Evolutionary conservation across 2,888 invertebrate species (phyloP).

Genomic region (Papilio gigon): DNA sequence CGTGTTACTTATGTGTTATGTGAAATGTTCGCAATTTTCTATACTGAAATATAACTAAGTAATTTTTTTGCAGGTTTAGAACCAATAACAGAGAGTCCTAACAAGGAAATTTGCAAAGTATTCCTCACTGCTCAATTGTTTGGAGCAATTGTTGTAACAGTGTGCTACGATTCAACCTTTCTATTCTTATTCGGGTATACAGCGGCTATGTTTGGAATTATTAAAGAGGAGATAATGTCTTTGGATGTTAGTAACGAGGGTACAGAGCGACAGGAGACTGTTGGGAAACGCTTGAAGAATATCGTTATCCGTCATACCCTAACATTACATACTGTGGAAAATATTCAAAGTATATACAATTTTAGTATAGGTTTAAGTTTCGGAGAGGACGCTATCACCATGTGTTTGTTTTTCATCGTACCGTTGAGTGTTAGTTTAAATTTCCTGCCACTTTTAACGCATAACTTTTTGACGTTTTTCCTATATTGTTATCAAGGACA

Average conservation of each 20-base stretch:
- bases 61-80: not conserved
- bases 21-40: not conserved
- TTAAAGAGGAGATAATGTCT: not conserved
- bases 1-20: not conserved
- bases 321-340: not conserved
- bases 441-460: conserved; percentile 47
- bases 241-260: not conserved
- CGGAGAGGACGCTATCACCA: conserved; percentile 6
- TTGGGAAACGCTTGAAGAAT: not conserved
- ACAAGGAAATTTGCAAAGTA: not conserved
- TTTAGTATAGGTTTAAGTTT: not conserved
- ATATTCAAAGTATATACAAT: conserved; percentile 7
- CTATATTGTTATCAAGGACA: conserved; percentile 57
- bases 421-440: not conserved
- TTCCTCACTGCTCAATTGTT: not conserved
- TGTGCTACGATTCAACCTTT: not conserved
- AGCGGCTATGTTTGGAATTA: not conserved
- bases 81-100: not conserved
- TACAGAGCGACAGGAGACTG: not conserved
- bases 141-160: not conserved
- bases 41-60: not conserved
- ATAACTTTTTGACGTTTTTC: conserved; percentile 52
- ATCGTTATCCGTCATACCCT: not conserved
- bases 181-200: conserved; percentile 9
- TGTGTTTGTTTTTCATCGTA: conserved; percentile 1